Evolutionary conservation across 2,113 vertebrate species (phyloP).

Genomic region (Pica pica): DNA sequence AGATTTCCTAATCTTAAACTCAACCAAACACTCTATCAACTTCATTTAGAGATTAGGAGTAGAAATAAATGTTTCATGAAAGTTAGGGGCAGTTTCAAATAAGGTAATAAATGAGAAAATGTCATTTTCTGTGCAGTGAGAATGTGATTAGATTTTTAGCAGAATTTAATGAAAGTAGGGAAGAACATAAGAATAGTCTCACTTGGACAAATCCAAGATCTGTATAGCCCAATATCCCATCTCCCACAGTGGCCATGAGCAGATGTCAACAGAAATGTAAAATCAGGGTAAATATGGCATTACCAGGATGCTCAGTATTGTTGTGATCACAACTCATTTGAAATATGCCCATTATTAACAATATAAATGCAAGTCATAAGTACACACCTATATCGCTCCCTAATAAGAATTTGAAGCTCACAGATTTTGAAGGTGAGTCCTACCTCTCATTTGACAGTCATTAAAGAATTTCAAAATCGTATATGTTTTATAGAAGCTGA

Average conservation of each 20-base stretch:
- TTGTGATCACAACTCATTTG: neutral
- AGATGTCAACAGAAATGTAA: neutral
- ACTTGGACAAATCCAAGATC: neutral
- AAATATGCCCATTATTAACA: neutral
- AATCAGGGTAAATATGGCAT: neutral
- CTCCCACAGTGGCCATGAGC: neutral
- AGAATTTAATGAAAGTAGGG: neutral
- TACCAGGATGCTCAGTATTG: neutral
- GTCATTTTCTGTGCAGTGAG: neutral
- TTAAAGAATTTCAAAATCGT: neutral
- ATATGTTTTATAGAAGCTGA: neutral
- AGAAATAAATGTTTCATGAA: constrained; percentile 25
- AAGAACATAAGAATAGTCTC: neutral
- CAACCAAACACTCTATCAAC: neutral
- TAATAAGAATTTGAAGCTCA: neutral
- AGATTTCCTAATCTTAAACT: neutral
- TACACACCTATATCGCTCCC: neutral
- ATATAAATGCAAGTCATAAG: neutral
- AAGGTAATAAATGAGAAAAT: constrained; percentile 18
- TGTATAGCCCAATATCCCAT: neutral
- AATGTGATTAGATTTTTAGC: constrained; percentile 18
- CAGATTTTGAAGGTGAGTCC: neutral
- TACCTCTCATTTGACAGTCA: neutral
- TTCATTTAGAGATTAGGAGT: neutral
- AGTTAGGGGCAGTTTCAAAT: constrained; percentile 16